phyloP scores from a whole-genome alignment of 1,140 invertebrate genomes.

The Drosophila mauritiana region DNA sequence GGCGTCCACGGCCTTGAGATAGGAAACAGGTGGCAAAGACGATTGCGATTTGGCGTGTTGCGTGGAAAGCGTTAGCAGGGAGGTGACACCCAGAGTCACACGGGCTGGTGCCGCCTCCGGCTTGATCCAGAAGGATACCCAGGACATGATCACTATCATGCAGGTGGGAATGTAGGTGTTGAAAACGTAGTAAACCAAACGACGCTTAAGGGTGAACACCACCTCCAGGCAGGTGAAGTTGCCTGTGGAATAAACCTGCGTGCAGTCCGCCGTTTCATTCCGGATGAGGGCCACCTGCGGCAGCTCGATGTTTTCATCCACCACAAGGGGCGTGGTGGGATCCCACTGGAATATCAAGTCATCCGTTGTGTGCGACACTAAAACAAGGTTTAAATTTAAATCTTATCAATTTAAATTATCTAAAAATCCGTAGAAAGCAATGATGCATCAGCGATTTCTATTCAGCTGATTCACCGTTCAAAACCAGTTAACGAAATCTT shows the following conservation, averaged over 20 bases:
- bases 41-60: slow-evolving; percentile 96
- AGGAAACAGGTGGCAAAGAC: slow-evolving; percentile 94
- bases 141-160: slow-evolving; percentile 95
- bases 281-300: slow-evolving; percentile 93
- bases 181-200: slow-evolving; percentile 94
- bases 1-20: slow-evolving; percentile 94
- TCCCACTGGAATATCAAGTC: slow-evolving; percentile 96
- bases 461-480: slow-evolving; percentile 54
- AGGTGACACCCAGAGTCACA: slow-evolving; percentile 95
- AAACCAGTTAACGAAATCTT: slow-evolving; percentile 84
- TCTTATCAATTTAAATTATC: too few relatives aligned
- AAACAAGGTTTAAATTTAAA: neutral
- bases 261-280: slow-evolving; percentile 94
- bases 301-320: slow-evolving; percentile 95
- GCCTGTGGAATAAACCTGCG: slow-evolving; percentile 89
- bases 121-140: slow-evolving; percentile 97
- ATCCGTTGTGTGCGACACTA: slow-evolving; percentile 95
- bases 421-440: too few relatives aligned
- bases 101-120: slow-evolving; percentile 94
- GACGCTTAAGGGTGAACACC: slow-evolving; percentile 92
- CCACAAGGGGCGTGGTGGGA: slow-evolving; percentile 93
- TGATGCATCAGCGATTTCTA: neutral
- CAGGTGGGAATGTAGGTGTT: slow-evolving; percentile 95
- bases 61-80: slow-evolving; percentile 94
- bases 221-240: slow-evolving; percentile 96